phyloP scores from a whole-genome alignment of 2,797 vertebrate genomes.

The Karalla daura region DNA sequence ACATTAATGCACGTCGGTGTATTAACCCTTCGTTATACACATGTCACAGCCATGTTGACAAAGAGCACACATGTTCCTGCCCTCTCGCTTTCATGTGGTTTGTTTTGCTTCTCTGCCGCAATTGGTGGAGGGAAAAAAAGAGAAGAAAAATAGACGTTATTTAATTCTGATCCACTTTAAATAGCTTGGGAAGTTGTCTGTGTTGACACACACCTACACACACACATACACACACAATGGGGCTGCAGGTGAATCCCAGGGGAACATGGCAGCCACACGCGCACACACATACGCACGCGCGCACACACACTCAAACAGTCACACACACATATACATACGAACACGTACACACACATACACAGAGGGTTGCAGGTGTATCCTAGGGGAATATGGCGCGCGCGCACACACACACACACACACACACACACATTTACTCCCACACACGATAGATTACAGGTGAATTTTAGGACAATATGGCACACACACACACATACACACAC shows the following conservation, averaged over 20 bases:
- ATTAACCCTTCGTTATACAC: slow-evolving; percentile 17
- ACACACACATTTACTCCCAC: slow-evolving; percentile 2
- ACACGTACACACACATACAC: slow-evolving; percentile 12
- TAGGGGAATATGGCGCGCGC: slow-evolving; percentile 11
- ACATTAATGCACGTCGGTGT: too few relatives aligned
- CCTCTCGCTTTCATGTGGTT: slow-evolving; percentile 42
- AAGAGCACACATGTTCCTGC: slow-evolving; percentile 42
- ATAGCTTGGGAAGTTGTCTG: slow-evolving; percentile 1
- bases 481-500: too few relatives aligned
- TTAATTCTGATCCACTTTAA: neutral
- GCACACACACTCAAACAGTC: too few relatives aligned
- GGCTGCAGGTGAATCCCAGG: slow-evolving; percentile 41
- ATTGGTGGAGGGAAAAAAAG: too few relatives aligned
- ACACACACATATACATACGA: too few relatives aligned
- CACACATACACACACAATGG: slow-evolving; percentile 20
- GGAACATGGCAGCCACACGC: slow-evolving; percentile 14
- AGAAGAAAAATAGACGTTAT: neutral
- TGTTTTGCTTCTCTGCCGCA: neutral
- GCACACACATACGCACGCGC: too few relatives aligned
- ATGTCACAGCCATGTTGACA: slow-evolving; percentile 31
- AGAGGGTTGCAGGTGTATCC: slow-evolving; percentile 43
- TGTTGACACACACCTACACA: slow-evolving; percentile 3
- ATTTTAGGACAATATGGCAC: slow-evolving; percentile 21
- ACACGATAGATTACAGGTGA: slow-evolving; percentile 45
- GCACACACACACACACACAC: slow-evolving; percentile 8